Evolutionary conservation across 2,113 vertebrate species (phyloP).

Genomic region (Nansenia antarctica): DNA sequence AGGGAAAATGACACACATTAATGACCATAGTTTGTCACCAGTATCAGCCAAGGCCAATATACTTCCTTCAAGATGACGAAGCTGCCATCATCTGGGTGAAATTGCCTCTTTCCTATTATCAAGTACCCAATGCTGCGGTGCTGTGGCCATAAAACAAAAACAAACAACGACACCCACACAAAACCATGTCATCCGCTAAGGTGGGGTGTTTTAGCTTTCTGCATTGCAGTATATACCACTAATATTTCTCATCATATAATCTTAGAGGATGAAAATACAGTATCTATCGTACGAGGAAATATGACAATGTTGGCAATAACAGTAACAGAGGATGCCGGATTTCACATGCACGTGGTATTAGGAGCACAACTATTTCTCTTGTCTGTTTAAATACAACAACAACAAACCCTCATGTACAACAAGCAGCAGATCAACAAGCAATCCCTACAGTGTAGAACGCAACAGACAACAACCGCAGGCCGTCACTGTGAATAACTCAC

Average conservation of each 20-base stretch:
- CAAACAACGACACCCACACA: not conserved
- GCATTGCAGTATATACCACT: not conserved
- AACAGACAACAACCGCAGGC: not conserved
- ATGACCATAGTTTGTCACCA: not conserved
- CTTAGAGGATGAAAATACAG: too few relatives aligned
- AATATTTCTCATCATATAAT: too few relatives aligned
- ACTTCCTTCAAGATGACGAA: not conserved
- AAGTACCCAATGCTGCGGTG: too few relatives aligned
- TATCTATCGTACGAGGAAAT: not conserved
- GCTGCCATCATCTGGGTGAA: not conserved
- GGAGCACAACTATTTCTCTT: not conserved
- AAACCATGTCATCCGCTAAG: not conserved
- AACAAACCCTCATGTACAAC: not conserved
- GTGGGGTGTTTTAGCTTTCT: not conserved
- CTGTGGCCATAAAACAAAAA: too few relatives aligned
- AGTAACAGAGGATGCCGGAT: not conserved
- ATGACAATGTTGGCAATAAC: not conserved
- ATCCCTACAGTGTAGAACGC: not conserved
- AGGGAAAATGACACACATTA: constrained; percentile 16
- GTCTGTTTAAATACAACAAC: not conserved
- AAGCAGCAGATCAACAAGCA: not conserved
- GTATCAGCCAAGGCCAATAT: not conserved
- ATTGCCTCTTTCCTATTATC: not conserved
- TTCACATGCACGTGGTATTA: not conserved
- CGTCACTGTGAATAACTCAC: not conserved